Evolutionary conservation across 2,888 invertebrate species (phyloP).

Genomic region (Capitulum mitella): DNA sequence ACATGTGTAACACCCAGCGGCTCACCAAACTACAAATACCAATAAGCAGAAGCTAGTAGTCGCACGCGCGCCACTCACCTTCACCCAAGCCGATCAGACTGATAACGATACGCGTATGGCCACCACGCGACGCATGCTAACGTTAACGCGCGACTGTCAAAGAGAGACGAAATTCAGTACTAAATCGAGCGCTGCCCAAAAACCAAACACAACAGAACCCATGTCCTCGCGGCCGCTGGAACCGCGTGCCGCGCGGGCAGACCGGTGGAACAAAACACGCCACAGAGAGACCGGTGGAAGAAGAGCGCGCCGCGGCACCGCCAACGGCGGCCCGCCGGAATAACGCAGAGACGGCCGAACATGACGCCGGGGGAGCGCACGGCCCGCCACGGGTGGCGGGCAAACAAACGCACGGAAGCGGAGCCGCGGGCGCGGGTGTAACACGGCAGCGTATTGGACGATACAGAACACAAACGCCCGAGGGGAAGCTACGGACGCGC

Average conservation of each 20-base stretch:
- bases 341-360: too few species aligned
- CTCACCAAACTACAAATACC: neutral
- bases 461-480: neutral
- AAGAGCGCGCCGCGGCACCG: too few species aligned
- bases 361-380: neutral
- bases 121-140: neutral
- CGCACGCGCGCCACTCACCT: neutral
- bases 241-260: too few species aligned
- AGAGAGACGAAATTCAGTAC: neutral
- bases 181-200: neutral
- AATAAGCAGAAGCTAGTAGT: conserved; percentile 6
- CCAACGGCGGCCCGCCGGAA: too few species aligned
- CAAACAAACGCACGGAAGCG: neutral
- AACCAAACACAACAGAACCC: neutral
- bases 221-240: neutral
- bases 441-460: neutral
- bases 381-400: neutral
- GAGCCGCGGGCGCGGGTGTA: too few species aligned
- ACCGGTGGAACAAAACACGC: too few species aligned
- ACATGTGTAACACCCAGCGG: conserved; percentile 6
- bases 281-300: neutral
- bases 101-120: neutral
- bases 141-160: neutral
- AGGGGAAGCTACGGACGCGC: neutral
- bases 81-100: neutral